Evolutionary conservation across 2,113 vertebrate species (phyloP).

Genomic region (Oxyura jamaicensis): DNA sequence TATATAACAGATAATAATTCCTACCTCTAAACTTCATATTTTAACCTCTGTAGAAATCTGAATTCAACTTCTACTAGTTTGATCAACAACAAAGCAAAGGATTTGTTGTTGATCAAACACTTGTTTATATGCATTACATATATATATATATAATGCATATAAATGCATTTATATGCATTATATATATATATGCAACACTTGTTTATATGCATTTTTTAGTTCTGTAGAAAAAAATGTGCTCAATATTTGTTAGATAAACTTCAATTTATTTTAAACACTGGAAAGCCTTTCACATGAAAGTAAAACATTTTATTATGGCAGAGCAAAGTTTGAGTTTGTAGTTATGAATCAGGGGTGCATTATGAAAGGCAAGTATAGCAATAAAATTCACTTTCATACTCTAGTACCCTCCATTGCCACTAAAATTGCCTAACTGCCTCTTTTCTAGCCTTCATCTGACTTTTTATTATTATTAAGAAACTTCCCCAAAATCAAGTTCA

Average conservation of each 20-base stretch:
- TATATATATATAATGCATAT: too few species aligned
- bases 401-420: neutral
- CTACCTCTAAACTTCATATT: neutral
- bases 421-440: neutral
- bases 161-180: too few species aligned
- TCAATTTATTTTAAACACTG: too few species aligned
- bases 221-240: neutral
- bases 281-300: neutral
- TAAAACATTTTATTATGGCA: neutral
- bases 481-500: neutral
- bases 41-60: neutral
- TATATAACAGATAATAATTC: neutral
- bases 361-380: neutral
- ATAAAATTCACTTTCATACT: neutral
- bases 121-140: neutral
- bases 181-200: too few species aligned
- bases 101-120: neutral
- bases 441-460: neutral
- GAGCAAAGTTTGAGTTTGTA: neutral
- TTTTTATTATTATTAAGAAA: neutral
- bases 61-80: neutral
- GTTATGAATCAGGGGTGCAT: rapidly evolving
- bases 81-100: neutral
- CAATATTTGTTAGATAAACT: neutral
- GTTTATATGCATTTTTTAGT: neutral